A percentile compares a stretch with the other conserved stretches of the same genome.
Evolutionary conservation across 2,797 vertebrate species (phyloP).

Genomic region (Mormyrops boulengeri): DNA sequence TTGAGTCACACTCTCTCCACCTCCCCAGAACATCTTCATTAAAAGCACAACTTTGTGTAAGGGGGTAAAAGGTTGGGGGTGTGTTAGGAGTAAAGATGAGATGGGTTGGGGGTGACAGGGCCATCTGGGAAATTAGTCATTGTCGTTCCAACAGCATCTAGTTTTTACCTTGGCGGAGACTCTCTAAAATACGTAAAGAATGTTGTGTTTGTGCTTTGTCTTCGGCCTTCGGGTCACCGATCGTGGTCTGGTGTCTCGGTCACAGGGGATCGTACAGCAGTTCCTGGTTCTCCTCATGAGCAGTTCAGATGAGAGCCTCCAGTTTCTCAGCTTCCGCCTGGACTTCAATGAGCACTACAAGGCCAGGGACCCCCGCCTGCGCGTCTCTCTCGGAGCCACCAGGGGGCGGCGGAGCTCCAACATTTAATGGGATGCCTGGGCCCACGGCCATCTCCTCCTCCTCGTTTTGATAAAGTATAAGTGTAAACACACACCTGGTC

Average conservation of each 20-base stretch:
- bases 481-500: slow-evolving; percentile 25
- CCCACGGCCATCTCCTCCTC: background rate
- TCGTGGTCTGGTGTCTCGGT: background rate
- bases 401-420: slow-evolving; percentile 77
- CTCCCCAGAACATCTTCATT: background rate
- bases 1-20: background rate
- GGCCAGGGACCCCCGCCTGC: slow-evolving; percentile 83
- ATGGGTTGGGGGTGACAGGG: background rate
- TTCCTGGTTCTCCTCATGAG: slow-evolving; percentile 88
- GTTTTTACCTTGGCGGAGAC: background rate
- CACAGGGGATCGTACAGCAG: slow-evolving; percentile 88
- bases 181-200: background rate
- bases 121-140: background rate
- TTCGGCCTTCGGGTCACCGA: background rate
- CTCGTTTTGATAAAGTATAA: slow-evolving; percentile 10
- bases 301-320: slow-evolving; percentile 86
- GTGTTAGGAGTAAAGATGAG: background rate
- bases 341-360: slow-evolving; percentile 98
- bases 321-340: slow-evolving; percentile 91
- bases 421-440: slow-evolving; percentile 53
- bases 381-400: slow-evolving; percentile 73
- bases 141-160: background rate
- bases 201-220: background rate
- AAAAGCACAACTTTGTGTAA: background rate
- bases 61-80: background rate